Evolutionary conservation across 2,113 vertebrate species (phyloP), one percentile per base, ranked within the genome.

Genomic region (Strix aluco): DNA sequence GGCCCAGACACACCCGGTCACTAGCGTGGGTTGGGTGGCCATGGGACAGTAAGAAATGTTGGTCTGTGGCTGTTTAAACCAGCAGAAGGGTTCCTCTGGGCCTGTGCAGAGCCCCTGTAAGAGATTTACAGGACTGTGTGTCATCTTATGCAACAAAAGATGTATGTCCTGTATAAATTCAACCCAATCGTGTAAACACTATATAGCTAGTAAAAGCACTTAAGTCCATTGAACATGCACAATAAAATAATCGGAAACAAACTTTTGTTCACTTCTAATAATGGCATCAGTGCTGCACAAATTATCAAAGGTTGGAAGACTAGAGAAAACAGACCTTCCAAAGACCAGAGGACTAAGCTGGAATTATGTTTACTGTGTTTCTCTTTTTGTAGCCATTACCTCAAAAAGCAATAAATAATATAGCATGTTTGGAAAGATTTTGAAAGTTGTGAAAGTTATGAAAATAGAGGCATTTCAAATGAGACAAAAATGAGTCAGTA

Each of bases 41-140:
- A 0, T 8, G 12, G 15, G 23, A 4, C 29, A 1, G 9, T 1
- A 12, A 7, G 12, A 20, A 10, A 8, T 3, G 46, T 26, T n/a
- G 11, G 17, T 29, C 55, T 23, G 11, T 23, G 69, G 15, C 32
- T 16, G 15, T 17, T 26, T 12, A 36, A 81, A 23, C 13, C 32
- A 10, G 29, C n/a, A 36, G 47, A 38, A 81, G 26, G 7, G 16
- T 12, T 71, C 44, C 13, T 73, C 32, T 3, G 5, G 25, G 38
- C 38, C 55, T 0, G 0, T 6, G 4, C 13, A 4, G 86, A 74
- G 21, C 14, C 70, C 3, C 13, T 16, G 12, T 13, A 40, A 49
- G 32, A 81, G 36, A 26, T 12, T n/a, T 32, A 11, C 1, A 9
- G 15, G 51, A 2, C 11, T 20, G 13, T 38, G 30, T 46, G 22